Conservation (phyloP, 2,113 vertebrate species). For the Chascanopsetta lugubris region DNA sequence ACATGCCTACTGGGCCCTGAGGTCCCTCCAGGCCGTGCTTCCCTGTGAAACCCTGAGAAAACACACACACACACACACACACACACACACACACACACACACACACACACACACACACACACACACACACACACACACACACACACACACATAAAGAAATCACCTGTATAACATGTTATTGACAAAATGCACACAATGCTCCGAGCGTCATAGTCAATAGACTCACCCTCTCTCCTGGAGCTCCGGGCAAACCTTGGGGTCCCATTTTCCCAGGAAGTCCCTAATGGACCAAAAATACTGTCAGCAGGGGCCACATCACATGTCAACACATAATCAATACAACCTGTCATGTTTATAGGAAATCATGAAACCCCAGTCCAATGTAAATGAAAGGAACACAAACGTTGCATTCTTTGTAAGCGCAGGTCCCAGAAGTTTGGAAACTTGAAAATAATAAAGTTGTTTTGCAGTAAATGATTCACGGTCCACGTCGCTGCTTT, state of each 20-base stretch:
- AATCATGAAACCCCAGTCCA: no score
- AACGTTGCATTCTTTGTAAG: no score
- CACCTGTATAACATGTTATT: neutral
- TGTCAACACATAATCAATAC: no score
- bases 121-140: neutral
- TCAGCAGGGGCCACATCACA: conserved; percentile 12
- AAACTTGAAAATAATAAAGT: no score
- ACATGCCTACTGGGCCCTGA: conserved; percentile 88
- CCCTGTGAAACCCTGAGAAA: conserved; percentile 85
- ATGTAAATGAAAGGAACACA: no score
- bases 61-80: conserved; percentile 29
- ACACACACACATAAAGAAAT: no score
- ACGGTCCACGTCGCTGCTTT: neutral
- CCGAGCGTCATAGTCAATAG: neutral
- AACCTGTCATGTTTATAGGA: no score
- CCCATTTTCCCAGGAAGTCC: conserved; percentile 81
- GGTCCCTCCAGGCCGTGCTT: conserved; percentile 84
- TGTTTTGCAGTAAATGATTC: neutral
- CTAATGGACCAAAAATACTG: conserved; percentile 65
- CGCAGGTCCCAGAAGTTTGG: no score
- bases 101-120: conserved; percentile 27
- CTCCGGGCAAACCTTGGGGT: conserved; percentile 73
- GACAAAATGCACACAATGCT: neutral
- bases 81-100: neutral
- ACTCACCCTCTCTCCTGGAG: conserved; percentile 82